Evolutionary conservation across 2,888 invertebrate species (phyloP), one percentile per base, ranked within the genome.

Genomic region (Acanthosepion pharaonis): DNA sequence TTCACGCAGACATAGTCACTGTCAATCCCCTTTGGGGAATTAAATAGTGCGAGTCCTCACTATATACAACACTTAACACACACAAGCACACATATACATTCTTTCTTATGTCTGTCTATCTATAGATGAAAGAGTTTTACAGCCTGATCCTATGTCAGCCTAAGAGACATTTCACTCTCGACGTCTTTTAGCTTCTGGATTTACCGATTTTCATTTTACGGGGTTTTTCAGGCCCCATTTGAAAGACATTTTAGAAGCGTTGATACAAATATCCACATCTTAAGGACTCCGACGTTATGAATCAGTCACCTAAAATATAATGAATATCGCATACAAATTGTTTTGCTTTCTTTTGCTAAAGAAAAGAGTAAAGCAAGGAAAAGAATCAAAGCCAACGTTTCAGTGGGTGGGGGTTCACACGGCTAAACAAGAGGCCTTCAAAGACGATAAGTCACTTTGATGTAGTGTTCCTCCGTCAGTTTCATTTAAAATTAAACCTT

Each of bases 291-390:
- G 78, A 78, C 78, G 33, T 78, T n/a, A 78, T 78, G 78, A 78
- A 78, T 18, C n/a, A n/a, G 78, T 78, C 78, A 33, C n/a, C n/a
- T 78, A 78, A 78, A 78, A 78, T 78, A 78, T 78, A 78, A 78
- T 78, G 78, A 78, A 78, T 78, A 78, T 78, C 78, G 33, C 78
- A 78, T 78, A 78, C 78, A 78, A 78, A 78, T 78, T 78, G 78
- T 78, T 78, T 78, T 78, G 78, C 78, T 78, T 78, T 78, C n/a
- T 33, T 78, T 78, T n/a, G 11, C n/a, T n/a, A n/a, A 78, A n/a
- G 18, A 78, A 78, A 78, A 78, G 78, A 33, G 78, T 78, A n/a
- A 78, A 78, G 15, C 11, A n/a, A 78, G 78, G n/a, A 15, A 33
- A 33, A n/a, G n/a, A 78, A 78, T 78, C 78, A 78, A 78, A 78